Conservation (phyloP, 2,113 vertebrate species). For the Pseudonaja textilis region DNA sequence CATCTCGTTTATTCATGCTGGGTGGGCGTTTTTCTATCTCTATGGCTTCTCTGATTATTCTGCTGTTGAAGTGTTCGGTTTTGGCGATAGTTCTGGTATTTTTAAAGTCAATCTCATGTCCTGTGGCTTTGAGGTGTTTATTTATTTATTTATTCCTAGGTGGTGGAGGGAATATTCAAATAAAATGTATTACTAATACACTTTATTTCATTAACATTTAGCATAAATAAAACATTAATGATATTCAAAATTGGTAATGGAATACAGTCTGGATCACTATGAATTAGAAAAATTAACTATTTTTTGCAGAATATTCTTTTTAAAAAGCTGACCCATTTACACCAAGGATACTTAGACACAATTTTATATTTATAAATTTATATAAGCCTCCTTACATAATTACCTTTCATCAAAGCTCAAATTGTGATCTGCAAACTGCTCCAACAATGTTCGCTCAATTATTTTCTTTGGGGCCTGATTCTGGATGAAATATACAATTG, state of each 20-base stretch:
- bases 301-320: background rate
- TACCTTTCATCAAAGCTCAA: slow-evolving; percentile 96
- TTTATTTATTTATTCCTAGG: background rate
- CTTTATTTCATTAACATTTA: background rate
- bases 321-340: background rate
- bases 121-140: no score
- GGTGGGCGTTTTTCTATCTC: no score
- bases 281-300: background rate
- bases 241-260: background rate
- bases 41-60: no score
- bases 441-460: slow-evolving; percentile 91
- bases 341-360: background rate
- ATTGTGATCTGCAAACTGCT: slow-evolving; percentile 93
- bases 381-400: slow-evolving; percentile 21
- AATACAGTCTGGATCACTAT: background rate
- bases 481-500: slow-evolving; percentile 94
- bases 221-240: background rate
- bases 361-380: no score
- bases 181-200: background rate
- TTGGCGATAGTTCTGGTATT: no score
- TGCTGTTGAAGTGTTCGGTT: no score
- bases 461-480: slow-evolving; percentile 96
- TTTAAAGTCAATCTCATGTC: no score
- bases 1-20: no score
- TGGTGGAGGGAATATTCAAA: background rate